Conservation (phyloP, 2,113 vertebrate genomes). For the Triplophysa rosa region DNA sequence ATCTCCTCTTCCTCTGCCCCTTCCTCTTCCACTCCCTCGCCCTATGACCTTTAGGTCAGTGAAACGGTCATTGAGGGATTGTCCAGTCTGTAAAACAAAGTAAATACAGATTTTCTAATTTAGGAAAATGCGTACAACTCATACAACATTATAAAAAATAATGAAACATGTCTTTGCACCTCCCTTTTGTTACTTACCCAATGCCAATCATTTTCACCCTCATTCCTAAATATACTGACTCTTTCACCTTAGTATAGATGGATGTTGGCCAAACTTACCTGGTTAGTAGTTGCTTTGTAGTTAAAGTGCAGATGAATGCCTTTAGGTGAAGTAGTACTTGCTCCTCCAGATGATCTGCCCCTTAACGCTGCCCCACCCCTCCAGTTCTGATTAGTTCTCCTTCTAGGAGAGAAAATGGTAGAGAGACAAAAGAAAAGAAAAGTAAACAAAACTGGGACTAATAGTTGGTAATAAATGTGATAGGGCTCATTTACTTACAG, state of each 20-base stretch:
- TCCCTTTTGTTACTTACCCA: too few species aligned
- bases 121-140: too few species aligned
- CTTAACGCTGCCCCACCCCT: conserved; percentile 42
- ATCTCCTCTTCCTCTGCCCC: conserved; percentile 42
- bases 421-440: background rate
- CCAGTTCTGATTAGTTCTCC: conserved; percentile 52
- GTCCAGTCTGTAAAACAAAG: conserved; percentile 72
- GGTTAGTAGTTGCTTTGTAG: conserved; percentile 72
- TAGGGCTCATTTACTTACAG: conserved; percentile 59
- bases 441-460: background rate
- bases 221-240: background rate
- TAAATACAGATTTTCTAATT: background rate
- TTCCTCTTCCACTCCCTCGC: conserved; percentile 26
- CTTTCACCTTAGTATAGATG: conserved; percentile 4
- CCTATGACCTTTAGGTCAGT: conserved; percentile 70
- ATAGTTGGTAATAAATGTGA: background rate
- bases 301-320: conserved; percentile 73
- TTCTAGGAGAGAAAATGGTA: conserved; percentile 42
- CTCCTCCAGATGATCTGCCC: conserved; percentile 46
- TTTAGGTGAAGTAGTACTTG: conserved; percentile 47
- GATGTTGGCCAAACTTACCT: conserved; percentile 63
- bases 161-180: background rate
- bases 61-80: conserved; percentile 80
- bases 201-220: background rate
- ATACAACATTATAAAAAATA: background rate